Percentiles rank a stretch among this genome's conserved stretches.
Evolutionary conservation across 1,140 invertebrate species (phyloP).

Genomic region (Drosophila lacertosa): DNA sequence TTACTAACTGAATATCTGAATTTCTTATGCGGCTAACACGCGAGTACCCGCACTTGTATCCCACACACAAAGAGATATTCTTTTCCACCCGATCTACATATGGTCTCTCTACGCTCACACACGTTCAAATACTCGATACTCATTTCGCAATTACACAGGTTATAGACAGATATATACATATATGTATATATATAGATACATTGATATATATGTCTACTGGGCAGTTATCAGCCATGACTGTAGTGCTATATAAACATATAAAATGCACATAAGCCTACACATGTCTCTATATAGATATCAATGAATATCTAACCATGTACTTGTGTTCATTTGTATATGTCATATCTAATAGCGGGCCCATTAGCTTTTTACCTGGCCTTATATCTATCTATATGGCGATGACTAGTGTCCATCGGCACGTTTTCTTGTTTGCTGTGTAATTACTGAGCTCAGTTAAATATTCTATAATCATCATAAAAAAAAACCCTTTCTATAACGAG

Average conservation of each 20-base stretch:
- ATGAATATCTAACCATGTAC: slow-evolving; percentile 1
- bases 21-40: slow-evolving; percentile 53
- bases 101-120: not conserved
- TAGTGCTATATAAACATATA: not conserved
- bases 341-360: slow-evolving; percentile 28
- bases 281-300: slow-evolving; percentile 2
- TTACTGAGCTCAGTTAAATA: not conserved
- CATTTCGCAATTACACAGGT: slow-evolving; percentile 63
- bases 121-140: slow-evolving; percentile 1
- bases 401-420: slow-evolving; percentile 6
- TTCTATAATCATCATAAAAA: no score
- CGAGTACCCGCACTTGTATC: slow-evolving; percentile 7
- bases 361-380: slow-evolving; percentile 2
- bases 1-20: slow-evolving; percentile 68
- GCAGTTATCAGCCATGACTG: slow-evolving; percentile 28
- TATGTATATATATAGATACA: no score
- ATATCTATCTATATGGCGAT: not conserved
- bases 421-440: slow-evolving; percentile 33
- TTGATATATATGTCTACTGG: not conserved
- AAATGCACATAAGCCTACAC: not conserved
- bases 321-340: not conserved
- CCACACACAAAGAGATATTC: slow-evolving; percentile 24
- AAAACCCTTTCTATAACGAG: no score
- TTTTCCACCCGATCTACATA: slow-evolving; percentile 34
- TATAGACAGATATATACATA: slow-evolving; percentile 1